Conservation (phyloP, 1,140 invertebrate genomes). For the Cydia splendana region DNA sequence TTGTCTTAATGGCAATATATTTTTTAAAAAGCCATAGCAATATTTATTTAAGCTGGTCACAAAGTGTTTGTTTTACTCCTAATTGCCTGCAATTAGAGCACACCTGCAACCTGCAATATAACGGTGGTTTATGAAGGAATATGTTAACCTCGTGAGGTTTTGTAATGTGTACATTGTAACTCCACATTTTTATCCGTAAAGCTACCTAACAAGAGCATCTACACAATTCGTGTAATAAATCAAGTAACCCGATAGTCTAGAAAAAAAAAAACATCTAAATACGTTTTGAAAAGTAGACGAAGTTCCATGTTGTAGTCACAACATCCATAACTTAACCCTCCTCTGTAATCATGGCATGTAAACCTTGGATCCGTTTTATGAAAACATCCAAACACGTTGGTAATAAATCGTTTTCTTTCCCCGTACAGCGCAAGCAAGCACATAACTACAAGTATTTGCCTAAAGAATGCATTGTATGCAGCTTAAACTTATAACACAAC, state of each 20-base stretch:
- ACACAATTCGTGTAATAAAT: background rate
- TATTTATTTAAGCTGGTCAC: background rate
- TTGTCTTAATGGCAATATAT: background rate
- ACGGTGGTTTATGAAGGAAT: background rate
- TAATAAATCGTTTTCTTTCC: conserved; percentile 12
- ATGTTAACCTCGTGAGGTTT: background rate
- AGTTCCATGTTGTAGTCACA: background rate
- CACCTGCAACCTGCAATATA: background rate
- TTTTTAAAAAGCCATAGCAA: conserved; percentile 7
- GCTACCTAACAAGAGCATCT: background rate
- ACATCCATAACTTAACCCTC: background rate
- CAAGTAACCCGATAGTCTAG: background rate
- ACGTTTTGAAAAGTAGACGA: background rate
- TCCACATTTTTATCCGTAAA: background rate
- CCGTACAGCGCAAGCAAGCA: background rate
- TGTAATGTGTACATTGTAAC: too few species aligned
- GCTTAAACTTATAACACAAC: background rate
- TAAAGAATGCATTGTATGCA: conserved; percentile 21
- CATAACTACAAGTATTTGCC: background rate
- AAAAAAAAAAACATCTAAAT: background rate
- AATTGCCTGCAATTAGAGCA: background rate
- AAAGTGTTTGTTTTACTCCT: background rate
- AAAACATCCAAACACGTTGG: background rate
- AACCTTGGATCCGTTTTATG: conserved; percentile 9
- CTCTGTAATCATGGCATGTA: conserved; percentile 9